These are phyloP conservation scores for Thereva nobilitata DNA, from an alignment of 2,888 invertebrate species.

Conservation along the genomic window DNA sequence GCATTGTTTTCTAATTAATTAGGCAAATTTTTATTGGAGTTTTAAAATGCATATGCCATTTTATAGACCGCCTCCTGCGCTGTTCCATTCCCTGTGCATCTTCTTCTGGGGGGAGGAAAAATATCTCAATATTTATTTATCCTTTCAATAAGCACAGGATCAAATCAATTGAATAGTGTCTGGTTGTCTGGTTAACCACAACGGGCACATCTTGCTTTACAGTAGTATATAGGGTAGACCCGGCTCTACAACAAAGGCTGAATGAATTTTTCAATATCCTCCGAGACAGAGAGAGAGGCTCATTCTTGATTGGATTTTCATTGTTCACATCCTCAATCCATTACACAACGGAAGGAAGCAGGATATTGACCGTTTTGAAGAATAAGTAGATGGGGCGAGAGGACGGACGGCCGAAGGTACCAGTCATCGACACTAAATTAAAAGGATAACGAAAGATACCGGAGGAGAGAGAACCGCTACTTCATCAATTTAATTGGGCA, in stretches of 20 bases:
- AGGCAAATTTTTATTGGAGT: no score
- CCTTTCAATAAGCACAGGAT: no score
- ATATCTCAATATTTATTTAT: no score
- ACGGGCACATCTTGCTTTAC: conserved; percentile 7
- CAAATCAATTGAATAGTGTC: no score
- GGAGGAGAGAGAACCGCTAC: conserved; percentile 25
- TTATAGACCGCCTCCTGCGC: no score
- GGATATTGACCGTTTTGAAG: conserved; percentile 29
- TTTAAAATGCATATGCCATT: no score
- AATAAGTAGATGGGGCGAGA: neutral
- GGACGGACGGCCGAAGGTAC: neutral
- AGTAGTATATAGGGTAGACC: neutral
- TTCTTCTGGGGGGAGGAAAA: no score
- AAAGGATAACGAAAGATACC: conserved; percentile 37
- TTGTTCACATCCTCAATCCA: conserved; percentile 38
- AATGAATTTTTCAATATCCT: conserved; percentile 40
- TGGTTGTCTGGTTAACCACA: conserved; percentile 35
- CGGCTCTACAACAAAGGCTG: conserved; percentile 16
- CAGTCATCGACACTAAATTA: conserved; percentile 28
- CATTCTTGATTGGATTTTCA: conserved; percentile 40
- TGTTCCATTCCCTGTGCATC: no score
- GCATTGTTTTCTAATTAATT: no score
- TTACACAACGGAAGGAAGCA: conserved; percentile 20
- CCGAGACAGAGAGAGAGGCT: conserved; percentile 11
- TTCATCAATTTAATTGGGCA: conserved; percentile 41